Conservation (phyloP, 2,113 vertebrate species). For the Nothobranchius furzeri region DNA sequence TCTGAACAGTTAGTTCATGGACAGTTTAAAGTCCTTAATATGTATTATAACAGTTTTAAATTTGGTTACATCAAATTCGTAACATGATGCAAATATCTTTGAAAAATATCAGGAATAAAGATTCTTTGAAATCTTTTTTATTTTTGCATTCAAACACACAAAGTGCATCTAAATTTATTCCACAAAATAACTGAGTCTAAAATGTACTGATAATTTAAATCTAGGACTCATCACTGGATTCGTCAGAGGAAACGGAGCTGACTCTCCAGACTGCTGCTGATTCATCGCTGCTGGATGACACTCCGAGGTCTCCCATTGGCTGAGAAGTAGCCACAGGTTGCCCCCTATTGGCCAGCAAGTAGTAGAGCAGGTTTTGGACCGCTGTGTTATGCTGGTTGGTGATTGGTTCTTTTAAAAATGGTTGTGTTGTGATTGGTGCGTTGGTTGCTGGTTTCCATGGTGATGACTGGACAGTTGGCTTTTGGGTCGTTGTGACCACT, state of each 20-base stretch:
- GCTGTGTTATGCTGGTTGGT: background rate
- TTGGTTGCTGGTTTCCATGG: constrained; percentile 14
- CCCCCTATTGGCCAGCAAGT: constrained; percentile 31
- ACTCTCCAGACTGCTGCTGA: background rate
- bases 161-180: no score
- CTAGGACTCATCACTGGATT: constrained; percentile 50
- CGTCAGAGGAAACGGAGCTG: constrained; percentile 31
- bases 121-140: background rate
- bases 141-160: no score
- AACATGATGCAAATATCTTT: no score
- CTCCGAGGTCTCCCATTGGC: background rate
- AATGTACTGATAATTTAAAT: background rate
- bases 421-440: constrained; percentile 15
- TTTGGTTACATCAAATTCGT: no score
- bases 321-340: background rate
- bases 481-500: background rate
- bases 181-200: background rate
- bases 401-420: constrained; percentile 12
- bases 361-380: constrained; percentile 6
- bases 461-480: background rate
- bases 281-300: constrained; percentile 24
- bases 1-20: background rate
- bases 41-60: no score
- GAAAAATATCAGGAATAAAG: background rate
- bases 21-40: background rate